Conservation (phyloP, 2,797 vertebrate genomes). For the Chromis chromis region DNA sequence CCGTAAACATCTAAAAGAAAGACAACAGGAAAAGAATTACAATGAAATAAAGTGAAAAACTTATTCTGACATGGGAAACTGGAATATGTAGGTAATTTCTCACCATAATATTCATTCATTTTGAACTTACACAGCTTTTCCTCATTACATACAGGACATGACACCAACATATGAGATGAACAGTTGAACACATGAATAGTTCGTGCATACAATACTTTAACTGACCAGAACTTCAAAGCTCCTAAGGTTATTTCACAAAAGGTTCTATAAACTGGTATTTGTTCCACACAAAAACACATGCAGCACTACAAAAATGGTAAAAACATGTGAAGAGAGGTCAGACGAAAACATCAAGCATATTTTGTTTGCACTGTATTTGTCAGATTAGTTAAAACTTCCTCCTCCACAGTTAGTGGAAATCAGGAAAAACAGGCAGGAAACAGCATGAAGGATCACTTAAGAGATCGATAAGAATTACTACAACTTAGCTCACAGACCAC, state of each 20-base stretch:
- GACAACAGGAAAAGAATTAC: neutral
- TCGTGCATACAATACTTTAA: neutral
- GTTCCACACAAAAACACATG: neutral
- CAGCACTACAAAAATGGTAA: neutral
- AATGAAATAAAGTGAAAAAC: slow-evolving; percentile 1
- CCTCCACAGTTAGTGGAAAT: neutral
- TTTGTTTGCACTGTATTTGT: neutral
- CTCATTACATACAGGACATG: too few species aligned
- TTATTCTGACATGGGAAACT: neutral
- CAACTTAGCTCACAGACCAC: too few species aligned
- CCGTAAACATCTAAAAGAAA: slow-evolving; percentile 62
- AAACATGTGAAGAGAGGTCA: neutral
- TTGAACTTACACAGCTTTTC: neutral
- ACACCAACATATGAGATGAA: too few species aligned
- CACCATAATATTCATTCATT: neutral
- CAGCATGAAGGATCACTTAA: too few species aligned
- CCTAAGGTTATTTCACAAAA: too few species aligned
- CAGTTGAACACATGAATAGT: too few species aligned
- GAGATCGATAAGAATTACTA: too few species aligned
- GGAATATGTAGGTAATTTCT: neutral
- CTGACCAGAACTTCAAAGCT: too few species aligned
- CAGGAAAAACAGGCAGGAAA: neutral
- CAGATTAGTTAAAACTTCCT: too few species aligned
- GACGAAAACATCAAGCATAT: neutral
- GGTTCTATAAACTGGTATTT: neutral